phyloP scores from a whole-genome alignment of 2,888 invertebrate species.

The Campoletis raptor region DNA sequence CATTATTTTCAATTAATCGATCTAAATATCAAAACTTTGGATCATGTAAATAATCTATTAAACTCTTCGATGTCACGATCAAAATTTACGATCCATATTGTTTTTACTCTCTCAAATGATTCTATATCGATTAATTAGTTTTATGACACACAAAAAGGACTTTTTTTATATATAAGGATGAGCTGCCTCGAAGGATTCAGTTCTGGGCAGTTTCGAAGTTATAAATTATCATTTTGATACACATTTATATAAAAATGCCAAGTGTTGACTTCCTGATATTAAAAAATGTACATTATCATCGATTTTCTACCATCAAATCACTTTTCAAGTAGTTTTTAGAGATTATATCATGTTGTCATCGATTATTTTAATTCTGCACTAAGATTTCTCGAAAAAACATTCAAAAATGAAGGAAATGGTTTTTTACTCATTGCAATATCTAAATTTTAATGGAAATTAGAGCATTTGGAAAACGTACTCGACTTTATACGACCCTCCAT shows the following conservation, averaged over 20 bases:
- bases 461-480: too few species aligned
- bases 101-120: background rate
- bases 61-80: background rate
- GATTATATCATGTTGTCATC: background rate
- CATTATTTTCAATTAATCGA: conserved; percentile 45
- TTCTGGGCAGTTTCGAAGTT: too few species aligned
- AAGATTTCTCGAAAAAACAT: background rate
- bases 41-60: background rate
- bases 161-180: background rate
- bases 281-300: too few species aligned
- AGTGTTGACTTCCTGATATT: too few species aligned
- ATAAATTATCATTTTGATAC: too few species aligned
- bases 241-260: too few species aligned
- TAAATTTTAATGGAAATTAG: background rate
- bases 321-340: too few species aligned
- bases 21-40: background rate
- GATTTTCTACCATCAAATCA: too few species aligned
- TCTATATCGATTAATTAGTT: background rate
- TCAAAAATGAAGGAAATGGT: background rate
- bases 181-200: too few species aligned
- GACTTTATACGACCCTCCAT: too few species aligned
- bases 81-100: background rate
- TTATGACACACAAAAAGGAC: background rate
- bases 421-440: background rate
- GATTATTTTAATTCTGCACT: background rate